Conservation (phyloP, 1,140 invertebrate genomes). For the Frieseomelitta varia region DNA sequence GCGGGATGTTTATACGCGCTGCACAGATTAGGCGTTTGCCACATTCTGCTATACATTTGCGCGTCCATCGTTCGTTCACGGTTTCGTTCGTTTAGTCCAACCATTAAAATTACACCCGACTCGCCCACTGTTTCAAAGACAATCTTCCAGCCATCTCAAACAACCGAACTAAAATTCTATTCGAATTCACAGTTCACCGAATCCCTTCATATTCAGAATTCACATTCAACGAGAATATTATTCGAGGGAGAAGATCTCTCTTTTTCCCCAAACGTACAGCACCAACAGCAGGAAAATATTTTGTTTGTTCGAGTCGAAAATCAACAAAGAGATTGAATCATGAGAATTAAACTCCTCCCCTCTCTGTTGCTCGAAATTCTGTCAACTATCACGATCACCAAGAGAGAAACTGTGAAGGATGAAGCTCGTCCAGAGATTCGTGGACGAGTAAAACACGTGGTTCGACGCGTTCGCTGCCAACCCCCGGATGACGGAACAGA, state of each 20-base stretch:
- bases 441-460: constrained; percentile 19
- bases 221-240: no score
- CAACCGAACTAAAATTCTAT: neutral
- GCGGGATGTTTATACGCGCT: constrained; percentile 75
- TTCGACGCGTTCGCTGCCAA: neutral
- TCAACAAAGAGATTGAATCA: no score
- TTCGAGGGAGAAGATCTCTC: no score
- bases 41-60: constrained; percentile 73
- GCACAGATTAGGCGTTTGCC: constrained; percentile 75
- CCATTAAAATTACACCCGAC: neutral
- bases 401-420: no score
- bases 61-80: constrained; percentile 65
- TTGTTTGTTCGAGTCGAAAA: no score
- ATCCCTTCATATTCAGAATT: neutral
- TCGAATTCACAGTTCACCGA: neutral
- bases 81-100: neutral
- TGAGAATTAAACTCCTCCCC: no score
- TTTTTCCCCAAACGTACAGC: no score
- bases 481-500: neutral
- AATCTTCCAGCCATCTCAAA: neutral
- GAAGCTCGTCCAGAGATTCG: neutral
- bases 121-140: neutral
- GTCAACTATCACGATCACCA: neutral
- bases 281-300: no score
- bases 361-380: no score